Base-by-base conservation (phyloP, 2,113 vertebrate genomes). In the Zosterops lateralis region DNA sequence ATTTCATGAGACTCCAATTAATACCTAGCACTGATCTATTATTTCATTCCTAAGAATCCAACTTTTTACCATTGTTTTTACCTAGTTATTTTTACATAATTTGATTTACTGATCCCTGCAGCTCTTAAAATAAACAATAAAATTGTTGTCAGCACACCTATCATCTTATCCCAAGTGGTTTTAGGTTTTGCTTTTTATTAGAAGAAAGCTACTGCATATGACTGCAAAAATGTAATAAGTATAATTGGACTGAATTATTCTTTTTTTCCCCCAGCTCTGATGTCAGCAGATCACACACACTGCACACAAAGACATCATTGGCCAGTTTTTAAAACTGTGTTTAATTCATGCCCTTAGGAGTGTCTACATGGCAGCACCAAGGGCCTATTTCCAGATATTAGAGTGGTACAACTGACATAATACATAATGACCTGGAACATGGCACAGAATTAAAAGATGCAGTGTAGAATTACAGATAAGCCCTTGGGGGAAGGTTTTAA, bases 51-150 rank as follows among this genome's bases (percentile, higher is more conserved):
- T 36, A 70, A 36, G 19, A 51, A 53, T 34, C 28, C 29, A 57
- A 15, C 6, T 29, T 61, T 68, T 86, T 44, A 82, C 53, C 8
- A 51, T 10, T 5, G 25, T 76, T 80, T 89, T 73, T 25, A 44
- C 22, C 12, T 19, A 17, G 36, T 45, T 82, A 42, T 36, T 45
- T 70, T 54, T 26, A 34, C 17, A 11, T 3, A 0, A 24, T 34
- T 61, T 92, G 85, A 89, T 89, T 81, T 92, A 84, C 58, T 92
- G 68, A 82, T 87, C 95, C 10, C 45, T 66, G 5, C n/a, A 85
- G 56, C 9, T 64, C 8, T 25, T 44, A 40, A 10, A 58, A 19
- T 40, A 70, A 81, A 42, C 20, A 78, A n/a, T 18, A 38, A 38
- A 89, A 53, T 19, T 67, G 53, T 48, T 53, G 44, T 36, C 38